These are phyloP conservation scores for Cyrtodaria siliqua DNA, from an alignment of 2,888 invertebrate species.

Conservation along the genomic window DNA sequence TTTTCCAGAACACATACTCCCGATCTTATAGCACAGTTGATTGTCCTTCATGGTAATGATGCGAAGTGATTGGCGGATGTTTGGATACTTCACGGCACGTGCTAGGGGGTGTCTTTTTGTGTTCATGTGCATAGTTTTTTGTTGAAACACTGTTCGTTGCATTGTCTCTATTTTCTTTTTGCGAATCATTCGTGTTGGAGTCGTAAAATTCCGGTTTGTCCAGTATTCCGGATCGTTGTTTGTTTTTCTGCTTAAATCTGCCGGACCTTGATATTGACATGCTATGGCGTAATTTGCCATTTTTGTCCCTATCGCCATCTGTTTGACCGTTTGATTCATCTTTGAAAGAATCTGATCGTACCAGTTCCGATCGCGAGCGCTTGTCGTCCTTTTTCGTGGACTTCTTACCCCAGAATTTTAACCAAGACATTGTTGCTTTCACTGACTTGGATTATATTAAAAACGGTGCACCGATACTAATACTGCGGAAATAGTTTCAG, in stretches of 20 bases:
- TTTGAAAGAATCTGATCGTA: constrained; percentile 62
- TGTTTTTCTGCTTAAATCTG: constrained; percentile 78
- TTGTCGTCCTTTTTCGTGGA: constrained; percentile 66
- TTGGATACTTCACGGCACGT: constrained; percentile 60
- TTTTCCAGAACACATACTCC: no score
- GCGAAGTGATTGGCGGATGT: constrained; percentile 44
- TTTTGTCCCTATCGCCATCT: constrained; percentile 75
- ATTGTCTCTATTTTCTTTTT: constrained; percentile 39
- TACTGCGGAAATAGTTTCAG: background rate
- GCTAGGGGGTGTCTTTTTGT: constrained; percentile 54
- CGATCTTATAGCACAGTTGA: constrained; percentile 52
- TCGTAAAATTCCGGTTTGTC: constrained; percentile 76
- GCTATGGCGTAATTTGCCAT: constrained; percentile 70
- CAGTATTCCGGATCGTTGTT: constrained; percentile 74
- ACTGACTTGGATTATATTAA: no score
- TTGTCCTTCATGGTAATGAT: constrained; percentile 50
- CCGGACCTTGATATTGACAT: constrained; percentile 81
- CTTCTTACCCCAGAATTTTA: constrained; percentile 66
- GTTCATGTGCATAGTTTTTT: constrained; percentile 6
- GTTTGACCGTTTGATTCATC: constrained; percentile 48
- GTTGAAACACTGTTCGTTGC: background rate
- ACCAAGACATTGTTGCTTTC: constrained; percentile 65
- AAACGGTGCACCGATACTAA: no score
- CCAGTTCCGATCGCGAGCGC: constrained; percentile 60
- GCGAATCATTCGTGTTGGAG: constrained; percentile 28